phyloP scores from a whole-genome alignment of 2,797 vertebrate genomes.

The Gallinago nigripennis region DNA sequence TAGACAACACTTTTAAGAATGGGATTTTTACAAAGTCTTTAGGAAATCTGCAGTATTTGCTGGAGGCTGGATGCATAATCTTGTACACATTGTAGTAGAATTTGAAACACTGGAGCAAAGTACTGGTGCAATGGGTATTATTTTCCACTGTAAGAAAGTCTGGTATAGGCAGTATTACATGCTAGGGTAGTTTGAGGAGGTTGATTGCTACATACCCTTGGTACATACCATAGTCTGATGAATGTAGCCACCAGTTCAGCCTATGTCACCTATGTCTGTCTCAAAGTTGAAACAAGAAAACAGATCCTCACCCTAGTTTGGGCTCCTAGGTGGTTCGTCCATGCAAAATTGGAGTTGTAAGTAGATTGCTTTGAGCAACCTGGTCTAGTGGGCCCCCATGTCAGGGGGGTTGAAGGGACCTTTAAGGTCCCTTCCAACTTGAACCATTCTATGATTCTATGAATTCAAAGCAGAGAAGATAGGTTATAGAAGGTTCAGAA shows the following conservation, averaged over 20 bases:
- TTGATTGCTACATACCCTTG: neutral
- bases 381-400: too few relatives aligned
- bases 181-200: accelerated
- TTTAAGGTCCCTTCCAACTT: too few relatives aligned
- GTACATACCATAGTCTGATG: too few relatives aligned
- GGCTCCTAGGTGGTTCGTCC: neutral
- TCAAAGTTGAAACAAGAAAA: neutral
- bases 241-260: neutral
- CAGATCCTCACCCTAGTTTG: neutral
- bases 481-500: neutral
- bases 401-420: too few relatives aligned
- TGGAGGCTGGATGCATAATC: neutral
- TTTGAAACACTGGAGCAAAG: neutral
- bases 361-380: too few relatives aligned
- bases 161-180: neutral
- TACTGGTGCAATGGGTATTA: neutral
- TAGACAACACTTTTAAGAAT: neutral
- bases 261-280: neutral
- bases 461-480: neutral
- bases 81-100: neutral
- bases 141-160: neutral
- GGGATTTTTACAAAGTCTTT: neutral
- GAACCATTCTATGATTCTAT: too few relatives aligned
- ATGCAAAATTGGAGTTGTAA: neutral
- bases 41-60: neutral